Percentiles rank a stretch among this genome's conserved stretches.
These are phyloP conservation scores for Pavo muticus DNA, from an alignment of 2,113 vertebrate species.

Conservation along the genomic window DNA sequence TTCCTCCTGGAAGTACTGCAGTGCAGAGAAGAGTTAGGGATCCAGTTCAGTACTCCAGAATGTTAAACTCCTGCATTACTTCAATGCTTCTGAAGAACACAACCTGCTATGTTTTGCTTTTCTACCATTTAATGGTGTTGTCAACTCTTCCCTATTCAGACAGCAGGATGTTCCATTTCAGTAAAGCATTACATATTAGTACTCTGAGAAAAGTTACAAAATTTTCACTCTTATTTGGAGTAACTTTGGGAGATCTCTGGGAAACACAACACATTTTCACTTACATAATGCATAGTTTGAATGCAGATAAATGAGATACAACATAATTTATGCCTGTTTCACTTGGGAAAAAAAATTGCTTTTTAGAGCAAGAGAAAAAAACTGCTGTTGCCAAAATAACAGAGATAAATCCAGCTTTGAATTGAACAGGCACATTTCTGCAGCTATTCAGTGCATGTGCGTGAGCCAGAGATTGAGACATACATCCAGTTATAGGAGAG, in stretches of 20 bases:
- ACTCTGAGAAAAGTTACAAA: neutral
- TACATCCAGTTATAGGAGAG: neutral
- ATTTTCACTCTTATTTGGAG: neutral
- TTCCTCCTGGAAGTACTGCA: neutral
- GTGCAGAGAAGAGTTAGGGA: neutral
- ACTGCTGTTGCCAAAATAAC: neutral
- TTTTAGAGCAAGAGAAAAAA: neutral
- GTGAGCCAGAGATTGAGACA: neutral
- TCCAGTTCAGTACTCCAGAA: neutral
- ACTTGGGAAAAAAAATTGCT: neutral
- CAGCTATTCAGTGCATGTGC: neutral
- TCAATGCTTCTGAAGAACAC: neutral
- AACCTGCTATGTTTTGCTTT: neutral
- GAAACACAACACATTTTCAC: neutral
- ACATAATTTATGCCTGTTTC: neutral
- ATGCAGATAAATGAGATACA: neutral
- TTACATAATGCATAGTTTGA: neutral
- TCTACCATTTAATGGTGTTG: neutral
- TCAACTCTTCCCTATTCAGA: neutral
- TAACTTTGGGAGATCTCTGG: neutral
- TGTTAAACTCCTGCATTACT: neutral
- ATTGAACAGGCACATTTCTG: constrained; percentile 19
- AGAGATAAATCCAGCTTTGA: neutral
- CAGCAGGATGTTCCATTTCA: neutral
- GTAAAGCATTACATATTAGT: neutral